Percentiles rank a stretch among this genome's conserved stretches.
Evolutionary conservation across 2,113 vertebrate species (phyloP).

Genomic region (Echinops telfairi): DNA sequence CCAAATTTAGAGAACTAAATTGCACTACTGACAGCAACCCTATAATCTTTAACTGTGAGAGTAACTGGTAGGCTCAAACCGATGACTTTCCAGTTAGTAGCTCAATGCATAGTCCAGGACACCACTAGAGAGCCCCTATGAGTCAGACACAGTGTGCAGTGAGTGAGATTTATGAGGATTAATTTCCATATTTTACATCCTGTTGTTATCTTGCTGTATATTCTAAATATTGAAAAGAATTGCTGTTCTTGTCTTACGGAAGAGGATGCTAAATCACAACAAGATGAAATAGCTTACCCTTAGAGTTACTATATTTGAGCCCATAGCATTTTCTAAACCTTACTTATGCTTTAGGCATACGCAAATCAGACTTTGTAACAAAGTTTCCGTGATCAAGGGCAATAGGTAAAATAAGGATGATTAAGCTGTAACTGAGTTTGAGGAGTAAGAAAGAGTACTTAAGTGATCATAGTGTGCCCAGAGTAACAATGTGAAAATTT

Average conservation of each 20-base stretch:
- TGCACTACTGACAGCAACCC: too few species aligned
- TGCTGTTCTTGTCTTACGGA: not conserved
- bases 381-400: not conserved
- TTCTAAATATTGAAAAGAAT: not conserved
- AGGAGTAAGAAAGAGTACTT: not conserved
- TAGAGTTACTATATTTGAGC: not conserved
- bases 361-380: not conserved
- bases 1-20: not conserved
- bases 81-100: too few species aligned
- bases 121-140: too few species aligned
- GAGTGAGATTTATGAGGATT: not conserved
- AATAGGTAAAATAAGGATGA: not conserved
- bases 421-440: too few species aligned
- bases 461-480: not conserved
- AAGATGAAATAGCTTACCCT: not conserved
- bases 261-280: not conserved
- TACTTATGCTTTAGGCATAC: not conserved
- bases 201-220: conserved; percentile 6
- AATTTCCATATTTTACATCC: not conserved
- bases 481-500: not conserved
- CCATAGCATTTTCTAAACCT: not conserved
- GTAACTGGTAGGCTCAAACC: too few species aligned
- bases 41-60: too few species aligned
- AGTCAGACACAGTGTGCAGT: not conserved
- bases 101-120: too few species aligned